A percentile compares a stretch with the other conserved stretches of the same genome.
Evolutionary conservation across 2,113 vertebrate species (phyloP).

Genomic region (Athene cunicularia): DNA sequence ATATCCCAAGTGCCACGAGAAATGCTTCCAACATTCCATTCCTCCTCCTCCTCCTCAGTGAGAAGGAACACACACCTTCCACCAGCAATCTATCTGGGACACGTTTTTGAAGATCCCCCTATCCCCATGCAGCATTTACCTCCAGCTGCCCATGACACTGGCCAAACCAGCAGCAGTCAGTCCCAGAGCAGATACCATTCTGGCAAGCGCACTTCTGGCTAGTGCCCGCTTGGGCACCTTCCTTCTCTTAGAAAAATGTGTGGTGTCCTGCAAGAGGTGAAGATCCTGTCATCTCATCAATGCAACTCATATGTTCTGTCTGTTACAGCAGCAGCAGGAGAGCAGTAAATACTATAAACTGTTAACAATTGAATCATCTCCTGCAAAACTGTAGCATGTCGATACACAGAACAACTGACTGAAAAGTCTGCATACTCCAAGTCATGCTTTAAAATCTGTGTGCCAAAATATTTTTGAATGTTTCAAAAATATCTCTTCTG

Average conservation of each 20-base stretch:
- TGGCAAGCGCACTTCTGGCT: neutral
- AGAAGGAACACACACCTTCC: neutral
- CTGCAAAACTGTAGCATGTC: neutral
- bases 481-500: neutral
- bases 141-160: neutral
- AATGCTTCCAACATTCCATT: neutral
- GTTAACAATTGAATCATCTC: neutral
- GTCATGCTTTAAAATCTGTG: neutral
- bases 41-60: neutral
- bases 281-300: neutral
- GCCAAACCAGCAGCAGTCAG: neutral
- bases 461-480: conserved; percentile 27
- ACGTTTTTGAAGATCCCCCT: accelerated
- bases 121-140: neutral
- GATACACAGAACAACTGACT: neutral
- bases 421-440: neutral
- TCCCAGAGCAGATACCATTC: neutral
- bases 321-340: neutral
- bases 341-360: neutral
- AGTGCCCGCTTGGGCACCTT: neutral
- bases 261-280: neutral
- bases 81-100: neutral
- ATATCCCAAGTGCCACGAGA: neutral
- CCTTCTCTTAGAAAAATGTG: neutral
- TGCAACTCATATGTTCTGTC: neutral